A percentile compares a stretch with the other conserved stretches of the same genome.
phyloP scores from a whole-genome alignment of 2,888 invertebrate genomes.

The Carterocephalus palaemon region DNA sequence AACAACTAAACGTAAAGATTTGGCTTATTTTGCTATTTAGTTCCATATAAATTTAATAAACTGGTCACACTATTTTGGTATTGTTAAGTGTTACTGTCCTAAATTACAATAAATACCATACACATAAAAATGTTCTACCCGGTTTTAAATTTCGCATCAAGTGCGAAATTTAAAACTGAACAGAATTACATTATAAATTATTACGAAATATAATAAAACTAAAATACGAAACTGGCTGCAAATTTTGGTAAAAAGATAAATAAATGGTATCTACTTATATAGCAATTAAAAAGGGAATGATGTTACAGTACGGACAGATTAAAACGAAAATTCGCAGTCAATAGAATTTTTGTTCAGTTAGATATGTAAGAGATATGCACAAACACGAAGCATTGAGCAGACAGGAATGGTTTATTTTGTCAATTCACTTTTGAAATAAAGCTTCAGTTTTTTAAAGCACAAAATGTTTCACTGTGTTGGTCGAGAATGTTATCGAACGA shows the following conservation, averaged over 20 bases:
- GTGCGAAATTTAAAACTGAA: conserved; percentile 8
- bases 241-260: conserved; percentile 53
- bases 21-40: conserved; percentile 42
- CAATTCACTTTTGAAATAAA: conserved; percentile 19
- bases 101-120: conserved; percentile 33
- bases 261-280: conserved; percentile 45
- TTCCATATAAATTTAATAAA: conserved; percentile 36
- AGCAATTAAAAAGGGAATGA: conserved; percentile 41
- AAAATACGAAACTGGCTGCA: conserved; percentile 56
- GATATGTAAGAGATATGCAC: conserved; percentile 34
- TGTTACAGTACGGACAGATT: conserved; percentile 31
- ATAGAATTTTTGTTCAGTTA: conserved; percentile 23
- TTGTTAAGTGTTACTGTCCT: conserved; percentile 39
- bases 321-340: conserved; percentile 22
- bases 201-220: conserved; percentile 33
- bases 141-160: conserved; percentile 2
- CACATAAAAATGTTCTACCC: background rate
- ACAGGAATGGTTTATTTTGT: conserved; percentile 41
- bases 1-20: conserved; percentile 43
- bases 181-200: conserved; percentile 33
- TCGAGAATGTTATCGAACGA: conserved; percentile 37
- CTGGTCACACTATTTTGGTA: conserved; percentile 69
- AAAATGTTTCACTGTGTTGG: conserved; percentile 18
- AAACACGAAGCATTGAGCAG: conserved; percentile 42
- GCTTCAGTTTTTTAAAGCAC: conserved; percentile 10